Evolutionary conservation across 2,888 invertebrate genomes (phyloP), one percentile per base, ranked within the genome.

Genomic region (Eupelmus urozonus): DNA sequence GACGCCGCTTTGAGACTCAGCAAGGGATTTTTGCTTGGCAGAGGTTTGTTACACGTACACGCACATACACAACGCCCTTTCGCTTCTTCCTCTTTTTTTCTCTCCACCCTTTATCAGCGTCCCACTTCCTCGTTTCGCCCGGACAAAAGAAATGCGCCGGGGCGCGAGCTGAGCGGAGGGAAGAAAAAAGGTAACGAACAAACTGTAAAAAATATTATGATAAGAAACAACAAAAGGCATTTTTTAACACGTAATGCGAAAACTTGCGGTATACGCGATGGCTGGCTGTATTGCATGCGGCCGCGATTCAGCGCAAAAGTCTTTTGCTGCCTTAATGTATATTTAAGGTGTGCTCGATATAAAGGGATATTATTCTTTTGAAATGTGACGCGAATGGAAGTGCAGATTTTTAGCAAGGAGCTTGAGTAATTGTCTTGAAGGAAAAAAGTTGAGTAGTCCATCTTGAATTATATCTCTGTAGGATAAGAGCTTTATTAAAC

Each of bases 11-110:
- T 92, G 84, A 89, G 88, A 84, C 85, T 92, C 86, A 92, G 93
- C 84, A 92, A 91, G 87, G 93, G 93, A 86, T 94, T 94, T 90
- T 91, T 94, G 86, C 91, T 92, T 88, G 90, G 88, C 69, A 87
- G 88, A 91, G 90, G 90, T 90, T 87, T 87, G 89, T 89, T 81
- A 66, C 27, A 16, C 57, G 4, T 59, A 40, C n/a, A n/a, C n/a
- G n/a, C n/a, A n/a, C n/a, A n/a, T n/a, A n/a, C n/a, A n/a, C n/a
- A n/a, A n/a, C n/a, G 51, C 51, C 18, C 25, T 53, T 53, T 53
- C 20, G 2, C 20, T 53, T 53, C 11, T 18, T 40, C 2, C 16
- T 45, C 16, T 45, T 45, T 45, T 45, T 53, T 53, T 53, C 3
- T 11, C 20, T 53, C 20, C 4, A 9, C 51, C 74, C 51, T 69